Evolutionary conservation across 2,797 vertebrate species (phyloP), one percentile per base, ranked within the genome.

Genomic region (Enteromius paludinosus): DNA sequence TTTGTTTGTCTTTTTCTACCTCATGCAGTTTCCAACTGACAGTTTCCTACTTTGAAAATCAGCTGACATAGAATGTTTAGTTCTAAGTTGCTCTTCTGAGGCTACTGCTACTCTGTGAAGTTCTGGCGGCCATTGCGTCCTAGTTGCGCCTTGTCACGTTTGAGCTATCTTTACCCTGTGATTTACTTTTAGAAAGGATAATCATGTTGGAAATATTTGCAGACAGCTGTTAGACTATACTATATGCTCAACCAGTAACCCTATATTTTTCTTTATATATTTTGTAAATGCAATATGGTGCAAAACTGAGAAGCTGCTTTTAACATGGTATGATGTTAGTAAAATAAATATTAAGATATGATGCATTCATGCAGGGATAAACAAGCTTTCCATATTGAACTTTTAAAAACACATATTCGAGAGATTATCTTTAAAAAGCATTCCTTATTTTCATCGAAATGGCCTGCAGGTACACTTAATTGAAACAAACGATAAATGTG

Each of bases 171-270:
- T 99, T 98, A 98, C 93, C 95, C 96, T 56, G 84, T 85, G 95
- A 96, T 96, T 96, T 96, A 98, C 97, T 98, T 98, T 98, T 98
- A 97, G 97, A 96, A 97, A 95, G 95, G 93, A 94, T 94, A 96
- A 97, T 98, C 97, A 97, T 96, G 95, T 95, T 94, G 94, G 96
- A 97, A 97, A 96, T 96, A 98, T 98, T 97, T 94, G 95, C 93
- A 91, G 96, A 95, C 97, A 98, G 97, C 97, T 98, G 97, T 97
- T 95, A 92, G 94, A 93, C 95, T 95, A 93, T 90, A 93, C 95
- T 95, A 90, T 96, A 97, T 95, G 94, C 94, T 96, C 89, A 94
- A 91, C 92, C 87, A 95, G 97, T 98, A 98, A 98, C 96, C 93
- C 94, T 97, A 98, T 96, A 98, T 96, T 97, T 98, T 96, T 95